Conservation (phyloP, 2,113 vertebrate genomes). For the Nansenia antarctica region DNA sequence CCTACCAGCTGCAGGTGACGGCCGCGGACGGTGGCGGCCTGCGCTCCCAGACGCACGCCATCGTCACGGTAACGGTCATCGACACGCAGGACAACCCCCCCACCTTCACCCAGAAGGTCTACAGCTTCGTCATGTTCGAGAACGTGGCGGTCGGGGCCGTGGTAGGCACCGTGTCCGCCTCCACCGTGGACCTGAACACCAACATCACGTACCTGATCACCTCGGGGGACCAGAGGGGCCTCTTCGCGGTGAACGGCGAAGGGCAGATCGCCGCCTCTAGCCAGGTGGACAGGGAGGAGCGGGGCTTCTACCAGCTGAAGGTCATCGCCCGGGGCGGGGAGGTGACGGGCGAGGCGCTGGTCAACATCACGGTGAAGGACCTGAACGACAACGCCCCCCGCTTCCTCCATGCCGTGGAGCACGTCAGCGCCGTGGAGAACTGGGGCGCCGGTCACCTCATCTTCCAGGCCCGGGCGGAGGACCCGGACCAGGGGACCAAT, state of each 20-base stretch:
- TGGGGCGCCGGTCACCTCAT: conserved; percentile 92
- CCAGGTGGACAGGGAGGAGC: conserved; percentile 91
- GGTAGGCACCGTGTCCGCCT: conserved; percentile 90
- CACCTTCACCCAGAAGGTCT: conserved; percentile 85
- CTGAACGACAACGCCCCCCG: conserved; percentile 94
- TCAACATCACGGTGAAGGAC: conserved; percentile 95
- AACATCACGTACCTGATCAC: conserved; percentile 96
- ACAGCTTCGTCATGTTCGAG: conserved; percentile 98
- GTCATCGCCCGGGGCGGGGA: conserved; percentile 90
- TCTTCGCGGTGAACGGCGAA: conserved; percentile 80
- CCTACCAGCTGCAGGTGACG: conserved; percentile 89
- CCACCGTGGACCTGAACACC: conserved; percentile 89
- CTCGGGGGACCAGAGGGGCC: conserved; percentile 88
- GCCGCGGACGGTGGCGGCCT: conserved; percentile 89
- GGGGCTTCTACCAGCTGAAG: conserved; percentile 89
- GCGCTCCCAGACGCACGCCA: conserved; percentile 85
- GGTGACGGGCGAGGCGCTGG: conserved; percentile 86
- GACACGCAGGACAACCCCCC: conserved; percentile 96
- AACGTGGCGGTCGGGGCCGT: conserved; percentile 85
- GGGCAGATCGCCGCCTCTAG: conserved; percentile 88
- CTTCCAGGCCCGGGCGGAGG: conserved; percentile 90
- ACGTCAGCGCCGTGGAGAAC: conserved; percentile 92
- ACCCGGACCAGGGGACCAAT: conserved; percentile 91
- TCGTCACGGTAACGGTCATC: conserved; percentile 92
- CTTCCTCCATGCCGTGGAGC: conserved; percentile 87